Evolutionary conservation across 2,113 vertebrate species (phyloP).

Genomic region (Trematocara zebra): DNA sequence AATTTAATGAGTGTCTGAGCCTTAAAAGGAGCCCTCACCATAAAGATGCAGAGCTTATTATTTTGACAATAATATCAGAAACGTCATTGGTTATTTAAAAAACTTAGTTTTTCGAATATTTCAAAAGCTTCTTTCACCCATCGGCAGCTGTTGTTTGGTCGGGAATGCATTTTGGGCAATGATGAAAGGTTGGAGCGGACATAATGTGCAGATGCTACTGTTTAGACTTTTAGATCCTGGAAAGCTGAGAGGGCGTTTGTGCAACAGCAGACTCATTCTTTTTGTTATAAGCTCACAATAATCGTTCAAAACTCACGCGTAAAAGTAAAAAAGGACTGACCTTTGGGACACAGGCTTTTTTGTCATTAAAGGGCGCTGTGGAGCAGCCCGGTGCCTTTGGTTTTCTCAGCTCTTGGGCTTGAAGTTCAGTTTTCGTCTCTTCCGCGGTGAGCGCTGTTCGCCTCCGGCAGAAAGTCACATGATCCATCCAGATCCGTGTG

Average conservation of each 20-base stretch:
- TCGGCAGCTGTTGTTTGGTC: background rate
- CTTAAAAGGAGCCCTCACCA: rapidly evolving
- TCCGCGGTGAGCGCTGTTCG: background rate
- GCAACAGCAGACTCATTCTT: background rate
- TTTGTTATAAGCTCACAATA: background rate
- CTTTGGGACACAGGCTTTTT: background rate
- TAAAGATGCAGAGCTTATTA: background rate
- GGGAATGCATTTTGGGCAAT: background rate
- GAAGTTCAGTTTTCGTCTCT: background rate
- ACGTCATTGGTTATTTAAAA: background rate
- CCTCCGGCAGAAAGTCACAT: constrained; percentile 23
- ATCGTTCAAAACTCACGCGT: background rate
- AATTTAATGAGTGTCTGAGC: background rate
- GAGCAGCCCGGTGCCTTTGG: background rate
- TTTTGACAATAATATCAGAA: background rate
- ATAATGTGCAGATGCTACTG: background rate
- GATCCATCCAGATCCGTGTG: background rate
- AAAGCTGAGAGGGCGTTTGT: background rate
- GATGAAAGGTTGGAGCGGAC: background rate
- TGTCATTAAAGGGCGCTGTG: background rate
- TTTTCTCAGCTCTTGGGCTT: background rate
- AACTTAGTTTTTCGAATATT: background rate
- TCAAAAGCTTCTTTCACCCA: background rate
- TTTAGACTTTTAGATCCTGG: background rate
- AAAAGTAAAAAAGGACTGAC: background rate